Evolutionary conservation across 2,888 invertebrate species (phyloP).

Genomic region (Andrena bicolor): DNA sequence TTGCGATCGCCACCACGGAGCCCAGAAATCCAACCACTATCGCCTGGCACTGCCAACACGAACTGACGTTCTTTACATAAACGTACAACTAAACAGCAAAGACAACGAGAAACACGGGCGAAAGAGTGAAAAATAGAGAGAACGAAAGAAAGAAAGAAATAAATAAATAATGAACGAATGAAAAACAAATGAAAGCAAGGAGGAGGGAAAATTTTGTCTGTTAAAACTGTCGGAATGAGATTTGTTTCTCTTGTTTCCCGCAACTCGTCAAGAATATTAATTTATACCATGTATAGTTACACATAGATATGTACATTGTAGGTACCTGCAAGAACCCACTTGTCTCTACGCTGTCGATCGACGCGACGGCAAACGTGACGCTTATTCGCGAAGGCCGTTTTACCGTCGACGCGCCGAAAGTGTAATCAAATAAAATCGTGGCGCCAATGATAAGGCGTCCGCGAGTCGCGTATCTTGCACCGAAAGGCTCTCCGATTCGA

Average conservation of each 20-base stretch:
- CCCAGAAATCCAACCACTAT: constrained; percentile 91
- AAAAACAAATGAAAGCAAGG: no score
- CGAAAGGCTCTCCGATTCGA: not conserved
- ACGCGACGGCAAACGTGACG: constrained; percentile 45
- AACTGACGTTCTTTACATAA: constrained; percentile 42
- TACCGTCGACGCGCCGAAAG: constrained; percentile 50
- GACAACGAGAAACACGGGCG: not conserved
- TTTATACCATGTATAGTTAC: no score
- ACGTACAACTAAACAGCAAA: constrained; percentile 1
- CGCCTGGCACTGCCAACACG: constrained; percentile 87
- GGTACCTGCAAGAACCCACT: not conserved
- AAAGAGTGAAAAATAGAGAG: not conserved
- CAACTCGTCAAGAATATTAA: no score
- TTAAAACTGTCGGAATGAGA: no score
- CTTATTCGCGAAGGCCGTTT: constrained; percentile 64
- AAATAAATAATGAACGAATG: not conserved
- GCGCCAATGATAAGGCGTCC: constrained; percentile 70
- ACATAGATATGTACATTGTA: not conserved
- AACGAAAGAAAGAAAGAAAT: not conserved
- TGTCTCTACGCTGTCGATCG: constrained; percentile 6
- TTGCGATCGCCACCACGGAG: constrained; percentile 89
- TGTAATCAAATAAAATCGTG: constrained; percentile 70
- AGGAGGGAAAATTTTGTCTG: no score
- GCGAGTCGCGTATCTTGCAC: constrained; percentile 11
- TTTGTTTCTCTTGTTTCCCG: no score